These are phyloP conservation scores for Sarcophaga caerulescens DNA, from an alignment of 2,888 invertebrate genomes.

Conservation along the genomic window DNA sequence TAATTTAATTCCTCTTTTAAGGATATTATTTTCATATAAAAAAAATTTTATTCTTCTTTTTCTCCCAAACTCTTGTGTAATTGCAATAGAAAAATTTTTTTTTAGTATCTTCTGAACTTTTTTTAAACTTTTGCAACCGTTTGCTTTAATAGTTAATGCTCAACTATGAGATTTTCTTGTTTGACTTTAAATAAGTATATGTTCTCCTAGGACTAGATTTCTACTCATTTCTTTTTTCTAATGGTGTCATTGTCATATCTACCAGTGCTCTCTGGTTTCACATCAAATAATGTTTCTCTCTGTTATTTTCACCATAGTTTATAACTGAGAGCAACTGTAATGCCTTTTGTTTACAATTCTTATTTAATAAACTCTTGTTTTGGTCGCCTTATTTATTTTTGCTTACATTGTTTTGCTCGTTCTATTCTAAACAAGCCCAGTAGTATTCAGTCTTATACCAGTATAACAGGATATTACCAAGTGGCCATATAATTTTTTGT, in stretches of 20 bases:
- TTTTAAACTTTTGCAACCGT: constrained; percentile 58
- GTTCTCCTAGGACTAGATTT: constrained; percentile 42
- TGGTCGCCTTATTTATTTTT: constrained; percentile 60
- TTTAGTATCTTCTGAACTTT: neutral
- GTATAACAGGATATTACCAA: neutral
- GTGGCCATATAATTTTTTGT: neutral
- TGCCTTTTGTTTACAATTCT: constrained; percentile 37
- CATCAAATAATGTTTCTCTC: neutral
- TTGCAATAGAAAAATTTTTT: constrained; percentile 64
- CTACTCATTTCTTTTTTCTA: constrained; percentile 10
- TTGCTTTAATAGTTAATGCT: constrained; percentile 68
- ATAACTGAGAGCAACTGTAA: neutral
- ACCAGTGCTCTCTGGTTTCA: constrained; percentile 18
- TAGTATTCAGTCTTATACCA: neutral
- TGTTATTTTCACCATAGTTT: constrained; percentile 32
- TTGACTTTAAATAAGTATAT: constrained; percentile 50
- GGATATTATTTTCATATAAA: constrained; percentile 40
- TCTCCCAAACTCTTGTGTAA: constrained; percentile 70
- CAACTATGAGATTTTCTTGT: constrained; percentile 65
- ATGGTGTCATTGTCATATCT: constrained; percentile 16
- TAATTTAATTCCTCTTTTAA: constrained; percentile 2
- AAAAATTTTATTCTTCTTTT: constrained; percentile 29
- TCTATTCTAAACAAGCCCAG: constrained; percentile 63
- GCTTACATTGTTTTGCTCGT: constrained; percentile 60
- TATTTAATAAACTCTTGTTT: constrained; percentile 54